Base-by-base conservation (phyloP, 2,797 vertebrate species). In the Brotula barbata region DNA sequence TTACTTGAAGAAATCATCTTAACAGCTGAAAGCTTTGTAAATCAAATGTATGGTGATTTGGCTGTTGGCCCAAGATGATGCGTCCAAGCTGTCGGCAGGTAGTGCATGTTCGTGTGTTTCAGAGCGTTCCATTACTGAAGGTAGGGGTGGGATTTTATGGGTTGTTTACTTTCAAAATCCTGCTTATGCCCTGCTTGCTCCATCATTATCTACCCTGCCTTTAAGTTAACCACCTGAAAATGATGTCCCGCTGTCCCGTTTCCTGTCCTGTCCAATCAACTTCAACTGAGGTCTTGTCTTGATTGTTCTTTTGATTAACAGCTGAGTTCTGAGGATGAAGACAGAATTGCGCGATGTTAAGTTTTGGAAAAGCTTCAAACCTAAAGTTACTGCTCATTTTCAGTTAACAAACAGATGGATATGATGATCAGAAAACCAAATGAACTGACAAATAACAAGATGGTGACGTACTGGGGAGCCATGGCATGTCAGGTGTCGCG, bases 171-270 rank as follows among this genome's bases (percentile, higher is more conserved):
- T n/a, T n/a, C n/a, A n/a, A n/a, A n/a, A n/a, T n/a, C n/a, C n/a
- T n/a, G n/a, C n/a, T n/a, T n/a, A n/a, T n/a, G n/a, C n/a, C n/a
- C n/a, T n/a, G n/a, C n/a, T n/a, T n/a, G n/a, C n/a, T n/a, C n/a
- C n/a, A n/a, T n/a, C n/a, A n/a, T n/a, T n/a, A n/a, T n/a, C n/a
- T n/a, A n/a, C n/a, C n/a, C n/a, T n/a, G n/a, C n/a, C n/a, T n/a
- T n/a, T n/a, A n/a, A n/a, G 25, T 28, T 11, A 36, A 39, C 7
- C 15, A 39, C 89, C 82, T 84, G 66, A 90, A 87, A 45, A 6
- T 45, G 16, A 75, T 49, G 0, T 12, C 0, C 11, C 2, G 0
- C 1, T 39, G n/a, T n/a, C n/a, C 5, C n/a, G 2, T 8, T 1
- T 2, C 46, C 0, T 3, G 0, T 0, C 50, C 9, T 0, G 1